Percentiles rank a stretch among this genome's conserved stretches.
Evolutionary conservation across 2,113 vertebrate genomes (phyloP).

Genomic region (Phoxinus phoxinus): DNA sequence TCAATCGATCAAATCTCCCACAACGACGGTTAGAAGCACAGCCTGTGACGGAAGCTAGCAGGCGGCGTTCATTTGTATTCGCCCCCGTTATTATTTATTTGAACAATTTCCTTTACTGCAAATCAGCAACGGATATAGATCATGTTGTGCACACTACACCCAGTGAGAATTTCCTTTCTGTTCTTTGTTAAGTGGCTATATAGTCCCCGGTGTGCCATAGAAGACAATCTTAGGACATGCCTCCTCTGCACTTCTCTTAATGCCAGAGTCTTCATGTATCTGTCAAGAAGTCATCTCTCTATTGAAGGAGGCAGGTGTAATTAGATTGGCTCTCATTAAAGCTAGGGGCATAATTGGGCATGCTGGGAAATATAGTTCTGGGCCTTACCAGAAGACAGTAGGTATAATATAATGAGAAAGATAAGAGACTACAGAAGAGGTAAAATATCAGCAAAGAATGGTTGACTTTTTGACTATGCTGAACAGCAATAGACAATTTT

Average conservation of each 20-base stretch:
- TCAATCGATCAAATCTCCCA: conserved; percentile 51
- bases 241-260: conserved; percentile 29
- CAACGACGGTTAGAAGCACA: conserved; percentile 26
- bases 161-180: conserved; percentile 11
- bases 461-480: background rate
- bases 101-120: conserved; percentile 28
- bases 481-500: background rate
- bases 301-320: conserved; percentile 50
- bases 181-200: background rate
- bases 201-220: conserved; percentile 36
- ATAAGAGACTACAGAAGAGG: conserved; percentile 37
- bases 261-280: conserved; percentile 33
- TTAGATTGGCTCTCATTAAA: conserved; percentile 47
- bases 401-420: conserved; percentile 62
- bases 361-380: conserved; percentile 63
- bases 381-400: conserved; percentile 25
- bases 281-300: conserved; percentile 43
- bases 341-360: conserved; percentile 56
- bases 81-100: conserved; percentile 17
- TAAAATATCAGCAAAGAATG: background rate
- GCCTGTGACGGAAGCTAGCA: conserved; percentile 9
- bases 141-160: background rate
- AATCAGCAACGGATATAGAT: background rate
- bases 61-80: background rate
- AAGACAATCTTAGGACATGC: conserved; percentile 10